phyloP scores from a whole-genome alignment of 2,888 invertebrate species.

The Noctuana brunneofusca region DNA sequence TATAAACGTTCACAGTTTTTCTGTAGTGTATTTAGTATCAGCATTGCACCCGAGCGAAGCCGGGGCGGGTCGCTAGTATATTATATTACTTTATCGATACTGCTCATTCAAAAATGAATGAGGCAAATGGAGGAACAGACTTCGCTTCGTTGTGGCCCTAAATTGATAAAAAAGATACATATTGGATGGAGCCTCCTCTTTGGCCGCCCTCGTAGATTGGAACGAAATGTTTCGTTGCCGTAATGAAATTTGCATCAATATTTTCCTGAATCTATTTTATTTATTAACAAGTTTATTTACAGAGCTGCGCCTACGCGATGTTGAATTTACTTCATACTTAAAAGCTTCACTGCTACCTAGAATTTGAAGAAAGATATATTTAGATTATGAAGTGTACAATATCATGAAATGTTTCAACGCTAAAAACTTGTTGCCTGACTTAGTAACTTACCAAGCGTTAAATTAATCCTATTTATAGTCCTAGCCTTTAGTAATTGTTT shows the following conservation, averaged over 20 bases:
- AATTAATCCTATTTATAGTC: too few species aligned
- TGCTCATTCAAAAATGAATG: slow-evolving; percentile 1
- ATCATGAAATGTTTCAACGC: too few species aligned
- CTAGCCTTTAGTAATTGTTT: too few species aligned
- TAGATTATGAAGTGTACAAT: too few species aligned
- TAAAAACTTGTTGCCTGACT: too few species aligned
- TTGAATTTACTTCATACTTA: background rate
- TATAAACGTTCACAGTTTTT: too few species aligned
- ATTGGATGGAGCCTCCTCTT: background rate
- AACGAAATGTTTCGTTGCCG: background rate
- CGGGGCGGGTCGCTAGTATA: too few species aligned
- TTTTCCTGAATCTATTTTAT: background rate
- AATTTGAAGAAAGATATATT: too few species aligned
- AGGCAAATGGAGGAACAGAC: background rate
- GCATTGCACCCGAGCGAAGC: too few species aligned
- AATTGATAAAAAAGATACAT: background rate
- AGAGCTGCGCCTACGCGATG: background rate
- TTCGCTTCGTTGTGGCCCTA: background rate
- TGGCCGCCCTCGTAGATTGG: slow-evolving; percentile 2
- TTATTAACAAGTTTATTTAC: background rate
- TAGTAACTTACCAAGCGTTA: too few species aligned
- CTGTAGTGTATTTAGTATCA: too few species aligned
- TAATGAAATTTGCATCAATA: slow-evolving; percentile 18
- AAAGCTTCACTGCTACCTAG: too few species aligned
- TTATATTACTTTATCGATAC: background rate